Conservation (phyloP, 2,888 invertebrate species). For the Therioaphis trifolii region DNA sequence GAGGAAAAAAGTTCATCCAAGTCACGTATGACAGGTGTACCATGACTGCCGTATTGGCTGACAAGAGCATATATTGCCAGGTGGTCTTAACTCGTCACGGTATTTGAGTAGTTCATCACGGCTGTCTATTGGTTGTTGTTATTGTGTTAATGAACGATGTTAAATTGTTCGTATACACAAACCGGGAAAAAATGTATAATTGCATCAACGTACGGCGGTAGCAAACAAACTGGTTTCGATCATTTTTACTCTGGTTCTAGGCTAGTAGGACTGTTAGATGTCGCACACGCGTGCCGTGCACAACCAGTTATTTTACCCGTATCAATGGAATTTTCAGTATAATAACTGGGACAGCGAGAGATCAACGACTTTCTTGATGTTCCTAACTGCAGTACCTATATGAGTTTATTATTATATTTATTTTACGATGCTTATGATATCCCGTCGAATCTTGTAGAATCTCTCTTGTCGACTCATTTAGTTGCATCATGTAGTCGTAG, state of each 20-base stretch:
- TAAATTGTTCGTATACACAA: conserved; percentile 29
- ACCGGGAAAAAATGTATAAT: conserved; percentile 21
- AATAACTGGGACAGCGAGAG: conserved; percentile 50
- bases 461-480: neutral
- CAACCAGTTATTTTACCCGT: conserved; percentile 48
- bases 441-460: neutral
- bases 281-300: conserved; percentile 46
- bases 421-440: neutral
- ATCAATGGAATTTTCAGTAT: conserved; percentile 34
- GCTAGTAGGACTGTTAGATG: conserved; percentile 52
- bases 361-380: conserved; percentile 37
- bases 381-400: too few species aligned
- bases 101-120: conserved; percentile 25
- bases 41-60: conserved; percentile 44
- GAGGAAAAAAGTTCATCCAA: conserved; percentile 22
- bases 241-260: conserved; percentile 39
- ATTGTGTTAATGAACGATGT: conserved; percentile 43
- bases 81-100: conserved; percentile 32
- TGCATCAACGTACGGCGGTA: neutral
- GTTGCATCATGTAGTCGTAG: neutral
- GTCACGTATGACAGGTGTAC: conserved; percentile 42
- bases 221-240: conserved; percentile 50
- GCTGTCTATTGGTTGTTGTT: conserved; percentile 14
- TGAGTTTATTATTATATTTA: neutral
- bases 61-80: conserved; percentile 41